These are phyloP conservation scores for Pantherophis guttatus DNA, from an alignment of 2,113 vertebrate genomes.

Conservation along the genomic window DNA sequence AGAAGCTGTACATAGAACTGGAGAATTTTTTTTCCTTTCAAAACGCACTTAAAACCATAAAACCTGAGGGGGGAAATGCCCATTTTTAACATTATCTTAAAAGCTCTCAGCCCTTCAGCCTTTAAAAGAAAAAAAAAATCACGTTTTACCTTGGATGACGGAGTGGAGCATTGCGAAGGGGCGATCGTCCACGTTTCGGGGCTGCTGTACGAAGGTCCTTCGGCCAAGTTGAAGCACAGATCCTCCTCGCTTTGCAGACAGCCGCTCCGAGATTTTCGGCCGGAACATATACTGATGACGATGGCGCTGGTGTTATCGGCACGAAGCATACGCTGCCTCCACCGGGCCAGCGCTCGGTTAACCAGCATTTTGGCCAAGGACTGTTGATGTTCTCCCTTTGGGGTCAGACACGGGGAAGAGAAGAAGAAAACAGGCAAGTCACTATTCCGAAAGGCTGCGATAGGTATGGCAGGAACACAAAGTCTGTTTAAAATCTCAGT, in stretches of 20 bases:
- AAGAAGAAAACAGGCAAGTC: neutral
- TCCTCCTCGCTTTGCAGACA: constrained; percentile 81
- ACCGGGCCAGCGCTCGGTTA: constrained; percentile 86
- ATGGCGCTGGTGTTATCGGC: constrained; percentile 97
- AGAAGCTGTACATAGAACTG: neutral
- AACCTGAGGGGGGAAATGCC: neutral
- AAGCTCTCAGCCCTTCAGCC: neutral
- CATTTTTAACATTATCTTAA: neutral
- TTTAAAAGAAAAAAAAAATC: neutral
- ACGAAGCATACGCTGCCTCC: constrained; percentile 94
- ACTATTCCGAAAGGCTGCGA: neutral
- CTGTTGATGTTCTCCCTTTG: constrained; percentile 84
- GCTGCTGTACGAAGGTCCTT: constrained; percentile 76
- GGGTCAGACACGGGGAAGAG: neutral
- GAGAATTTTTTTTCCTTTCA: neutral
- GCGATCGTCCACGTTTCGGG: constrained; percentile 65
- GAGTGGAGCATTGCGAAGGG: constrained; percentile 80
- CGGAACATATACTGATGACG: constrained; percentile 86
- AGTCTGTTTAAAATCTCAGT: neutral
- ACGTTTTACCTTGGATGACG: constrained; percentile 76
- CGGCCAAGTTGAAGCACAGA: constrained; percentile 83
- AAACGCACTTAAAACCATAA: neutral
- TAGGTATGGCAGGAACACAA: neutral
- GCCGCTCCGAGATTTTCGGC: constrained; percentile 63
- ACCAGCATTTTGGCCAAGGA: constrained; percentile 89